A percentile compares a stretch with the other conserved stretches of the same genome.
Evolutionary conservation across 37 sponge, comb jelly and placozoan genomes (phyloP).

Genomic region (Halichondria panicea): DNA sequence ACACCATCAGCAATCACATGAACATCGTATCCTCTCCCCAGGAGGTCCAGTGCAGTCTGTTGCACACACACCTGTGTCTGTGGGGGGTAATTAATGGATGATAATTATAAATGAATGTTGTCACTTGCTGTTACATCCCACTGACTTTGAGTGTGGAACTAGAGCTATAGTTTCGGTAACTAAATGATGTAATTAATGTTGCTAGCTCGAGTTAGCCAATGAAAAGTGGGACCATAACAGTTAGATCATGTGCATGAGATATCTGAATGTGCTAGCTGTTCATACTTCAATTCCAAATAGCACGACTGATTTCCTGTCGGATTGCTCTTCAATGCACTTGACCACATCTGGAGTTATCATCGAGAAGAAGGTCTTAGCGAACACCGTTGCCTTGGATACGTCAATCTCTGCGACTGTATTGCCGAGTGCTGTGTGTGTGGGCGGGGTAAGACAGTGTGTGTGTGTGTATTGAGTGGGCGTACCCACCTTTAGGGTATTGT

Average conservation of each 20-base stretch:
- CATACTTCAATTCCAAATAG: slow-evolving; percentile 94
- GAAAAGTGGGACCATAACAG: too few relatives aligned
- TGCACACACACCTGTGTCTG: slow-evolving; percentile 98
- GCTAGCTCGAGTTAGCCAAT: too few relatives aligned
- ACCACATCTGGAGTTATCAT: slow-evolving; percentile 92
- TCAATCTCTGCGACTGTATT: slow-evolving; percentile 92
- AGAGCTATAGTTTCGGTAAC: too few relatives aligned
- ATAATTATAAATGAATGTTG: too few relatives aligned
- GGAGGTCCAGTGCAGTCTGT: slow-evolving; percentile 93
- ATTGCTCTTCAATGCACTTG: slow-evolving; percentile 45
- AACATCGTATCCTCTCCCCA: slow-evolving; percentile 84
- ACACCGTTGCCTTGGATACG: slow-evolving; percentile 70
- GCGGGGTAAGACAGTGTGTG: too few relatives aligned
- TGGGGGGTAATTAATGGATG: too few relatives aligned
- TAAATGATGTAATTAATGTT: too few relatives aligned
- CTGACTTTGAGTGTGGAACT: too few relatives aligned
- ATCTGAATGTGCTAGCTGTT: neutral
- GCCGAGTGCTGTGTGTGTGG: slow-evolving; percentile 80
- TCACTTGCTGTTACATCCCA: too few relatives aligned
- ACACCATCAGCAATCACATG: slow-evolving; percentile 93
- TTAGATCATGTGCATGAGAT: neutral
- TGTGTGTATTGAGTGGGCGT: neutral
- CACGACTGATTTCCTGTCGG: slow-evolving; percentile 79
- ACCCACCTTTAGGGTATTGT: slow-evolving; percentile 93
- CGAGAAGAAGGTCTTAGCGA: slow-evolving; percentile 92